phyloP scores from a whole-genome alignment of 30 jellyfish, hydroid and myxozoan genomes.

The Mastigias papua region DNA sequence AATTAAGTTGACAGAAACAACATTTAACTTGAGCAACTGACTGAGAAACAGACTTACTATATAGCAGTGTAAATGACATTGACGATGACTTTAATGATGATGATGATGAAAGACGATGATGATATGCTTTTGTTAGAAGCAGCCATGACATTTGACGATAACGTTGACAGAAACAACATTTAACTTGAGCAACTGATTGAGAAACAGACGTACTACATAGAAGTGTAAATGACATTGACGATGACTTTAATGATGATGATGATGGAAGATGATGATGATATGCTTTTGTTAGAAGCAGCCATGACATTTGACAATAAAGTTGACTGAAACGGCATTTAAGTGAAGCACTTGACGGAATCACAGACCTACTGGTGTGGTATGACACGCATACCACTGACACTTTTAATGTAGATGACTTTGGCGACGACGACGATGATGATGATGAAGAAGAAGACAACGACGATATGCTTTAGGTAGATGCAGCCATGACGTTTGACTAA shows the following conservation, averaged over 20 bases:
- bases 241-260: not conserved
- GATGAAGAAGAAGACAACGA: slow-evolving; percentile 26
- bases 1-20: not conserved
- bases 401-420: too few species aligned
- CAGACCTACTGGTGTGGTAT: too few species aligned
- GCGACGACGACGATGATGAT: slow-evolving; percentile 6
- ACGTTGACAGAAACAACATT: not conserved
- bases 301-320: not conserved
- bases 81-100: slow-evolving; percentile 8
- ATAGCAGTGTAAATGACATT: too few species aligned
- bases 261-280: slow-evolving; percentile 17
- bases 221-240: not conserved
- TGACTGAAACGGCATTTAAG: not conserved
- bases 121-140: not conserved
- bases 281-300: not conserved
- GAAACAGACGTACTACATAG: not conserved
- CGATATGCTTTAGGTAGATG: not conserved
- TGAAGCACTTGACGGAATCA: not conserved
- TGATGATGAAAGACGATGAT: slow-evolving; percentile 28
- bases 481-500: slow-evolving; percentile 4
- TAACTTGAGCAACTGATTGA: not conserved
- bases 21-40: too few species aligned
- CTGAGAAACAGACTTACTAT: too few species aligned
- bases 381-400: too few species aligned
- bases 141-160: not conserved